These are phyloP conservation scores for Drosophila azteca DNA, from an alignment of 1,140 invertebrate genomes.

Conservation along the genomic window DNA sequence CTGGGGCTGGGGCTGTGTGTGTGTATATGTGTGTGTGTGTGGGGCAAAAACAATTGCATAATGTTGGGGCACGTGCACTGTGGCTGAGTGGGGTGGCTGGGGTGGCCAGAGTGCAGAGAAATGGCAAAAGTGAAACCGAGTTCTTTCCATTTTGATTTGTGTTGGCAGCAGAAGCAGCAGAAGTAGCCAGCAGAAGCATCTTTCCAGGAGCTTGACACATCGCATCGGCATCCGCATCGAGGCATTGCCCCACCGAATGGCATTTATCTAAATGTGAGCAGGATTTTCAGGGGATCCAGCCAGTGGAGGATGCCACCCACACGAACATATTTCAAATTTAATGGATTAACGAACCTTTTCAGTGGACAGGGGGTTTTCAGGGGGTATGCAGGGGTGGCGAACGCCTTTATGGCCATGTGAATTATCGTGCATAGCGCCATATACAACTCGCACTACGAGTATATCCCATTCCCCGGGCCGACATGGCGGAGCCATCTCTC, in stretches of 20 bases:
- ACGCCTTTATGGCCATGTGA: constrained; percentile 53
- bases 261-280: constrained; percentile 45
- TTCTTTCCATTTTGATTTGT: constrained; percentile 53
- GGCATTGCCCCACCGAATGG: constrained; percentile 7
- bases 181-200: constrained; percentile 10
- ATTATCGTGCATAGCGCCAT: constrained; percentile 53
- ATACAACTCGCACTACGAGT: constrained; percentile 33
- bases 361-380: neutral
- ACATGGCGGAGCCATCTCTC: constrained; percentile 26
- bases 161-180: constrained; percentile 10
- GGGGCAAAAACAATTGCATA: constrained; percentile 52
- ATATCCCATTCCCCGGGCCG: no score
- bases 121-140: constrained; percentile 38
- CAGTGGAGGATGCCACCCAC: constrained; percentile 16
- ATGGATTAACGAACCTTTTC: constrained; percentile 62
- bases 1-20: neutral
- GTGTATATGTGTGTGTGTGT: constrained; percentile 5
- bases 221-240: neutral
- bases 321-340: constrained; percentile 73
- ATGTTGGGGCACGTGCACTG: constrained; percentile 21
- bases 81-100: neutral
- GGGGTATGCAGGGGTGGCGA: neutral
- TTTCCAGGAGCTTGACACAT: constrained; percentile 19
- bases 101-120: neutral
- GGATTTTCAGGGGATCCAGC: constrained; percentile 15